Base-by-base conservation (phyloP, 2,888 invertebrate species). In the Lasioglossum marginatum region DNA sequence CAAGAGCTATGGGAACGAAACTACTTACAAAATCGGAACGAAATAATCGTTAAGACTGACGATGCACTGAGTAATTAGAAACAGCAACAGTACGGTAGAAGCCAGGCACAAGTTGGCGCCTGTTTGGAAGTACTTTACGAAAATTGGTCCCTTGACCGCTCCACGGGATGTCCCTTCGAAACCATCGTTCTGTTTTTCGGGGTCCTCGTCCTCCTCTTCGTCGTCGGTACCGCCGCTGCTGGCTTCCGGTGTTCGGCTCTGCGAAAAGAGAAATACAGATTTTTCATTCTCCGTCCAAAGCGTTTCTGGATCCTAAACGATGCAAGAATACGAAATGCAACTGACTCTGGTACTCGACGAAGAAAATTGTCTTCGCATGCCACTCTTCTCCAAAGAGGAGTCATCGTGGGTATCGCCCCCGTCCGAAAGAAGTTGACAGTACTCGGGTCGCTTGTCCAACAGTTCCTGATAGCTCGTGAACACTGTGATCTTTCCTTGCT, bases 41-140 rank as follows among this genome's bases (percentile, higher is more conserved):
- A 97, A 98, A 92, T 96, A 97, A 93, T 98, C 98, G 0, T 96
- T 96, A 0, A 96, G 95, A 83, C 97, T 97, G 2, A 96, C 97
- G n/a, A 96, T 93, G 0, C 95, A 92, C 89, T 97, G 97, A 0
- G 97, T 96, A 23, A 96, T 23, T 1, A 97, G 14, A 89, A 96
- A 96, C 12, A 96, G 91, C 0, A 96, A 82, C 1, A 96, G 87
- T 72, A 97, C 91, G 0, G 95, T 88, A 4, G 95, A 86, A 3
- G 96, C 94, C 8, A 95, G 90, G 60, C 95, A 95, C 60, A 95
- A 94, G 89, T 95, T 96, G 0, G 96, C 96, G 14, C 97, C 97
- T 1, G 96, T 95, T 89, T 92, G 94, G 45, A 96, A 95, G 91
- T 97, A 97, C 45, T 93, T 94, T 1, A 94, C 68, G n/a, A 95